phyloP scores from a whole-genome alignment of 2,888 invertebrate species.

The Amphipoea oculea region DNA sequence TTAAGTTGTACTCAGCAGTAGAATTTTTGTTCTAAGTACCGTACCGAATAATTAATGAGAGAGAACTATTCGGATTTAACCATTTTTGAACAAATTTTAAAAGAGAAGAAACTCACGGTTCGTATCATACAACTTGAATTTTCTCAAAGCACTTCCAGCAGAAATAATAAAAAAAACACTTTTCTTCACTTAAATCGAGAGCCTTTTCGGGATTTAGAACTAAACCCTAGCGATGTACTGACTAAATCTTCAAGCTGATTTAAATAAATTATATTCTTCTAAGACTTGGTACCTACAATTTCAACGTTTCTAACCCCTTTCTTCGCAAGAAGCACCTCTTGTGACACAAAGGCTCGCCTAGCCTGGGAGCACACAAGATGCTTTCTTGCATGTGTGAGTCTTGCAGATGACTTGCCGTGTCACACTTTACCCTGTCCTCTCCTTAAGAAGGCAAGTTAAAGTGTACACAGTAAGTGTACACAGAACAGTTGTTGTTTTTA shows the following conservation, averaged over 20 bases:
- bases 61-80: neutral
- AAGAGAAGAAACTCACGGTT: neutral
- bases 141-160: neutral
- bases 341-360: constrained; percentile 34
- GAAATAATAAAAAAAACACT: neutral
- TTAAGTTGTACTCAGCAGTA: too few species aligned
- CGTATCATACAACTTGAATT: neutral
- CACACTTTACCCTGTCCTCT: constrained; percentile 9
- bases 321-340: constrained; percentile 24
- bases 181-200: neutral
- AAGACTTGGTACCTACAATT: neutral
- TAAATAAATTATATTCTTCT: neutral
- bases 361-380: constrained; percentile 19
- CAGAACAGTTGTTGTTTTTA: neutral
- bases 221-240: too few species aligned
- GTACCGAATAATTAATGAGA: neutral
- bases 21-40: neutral
- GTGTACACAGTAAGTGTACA: neutral
- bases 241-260: neutral
- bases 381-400: constrained; percentile 3
- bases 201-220: neutral
- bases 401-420: constrained; percentile 23
- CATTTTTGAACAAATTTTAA: neutral
- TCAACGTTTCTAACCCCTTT: neutral
- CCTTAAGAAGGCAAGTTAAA: neutral